Conservation (phyloP, 2,113 vertebrate species). For the Anhinga anhinga region DNA sequence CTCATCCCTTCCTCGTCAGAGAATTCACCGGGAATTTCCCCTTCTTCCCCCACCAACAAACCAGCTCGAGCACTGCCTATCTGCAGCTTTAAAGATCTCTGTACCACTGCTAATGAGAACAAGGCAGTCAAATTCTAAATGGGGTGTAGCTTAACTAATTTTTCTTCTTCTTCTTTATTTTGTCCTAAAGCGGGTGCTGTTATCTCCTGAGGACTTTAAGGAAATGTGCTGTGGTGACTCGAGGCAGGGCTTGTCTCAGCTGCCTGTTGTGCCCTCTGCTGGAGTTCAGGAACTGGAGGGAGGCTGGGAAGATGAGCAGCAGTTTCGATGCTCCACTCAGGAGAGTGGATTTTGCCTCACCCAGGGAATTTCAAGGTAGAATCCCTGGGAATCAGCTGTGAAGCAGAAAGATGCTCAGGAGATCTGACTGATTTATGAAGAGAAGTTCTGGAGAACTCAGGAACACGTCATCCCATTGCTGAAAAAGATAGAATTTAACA, state of each 20-base stretch:
- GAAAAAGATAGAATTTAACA: neutral
- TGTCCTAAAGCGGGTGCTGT: neutral
- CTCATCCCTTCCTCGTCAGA: neutral
- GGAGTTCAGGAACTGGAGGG: neutral
- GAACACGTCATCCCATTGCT: neutral
- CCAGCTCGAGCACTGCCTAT: neutral
- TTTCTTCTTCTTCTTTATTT: neutral
- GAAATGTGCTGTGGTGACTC: neutral
- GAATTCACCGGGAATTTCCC: neutral
- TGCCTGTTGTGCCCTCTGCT: neutral
- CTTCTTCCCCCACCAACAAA: neutral
- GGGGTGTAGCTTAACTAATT: neutral
- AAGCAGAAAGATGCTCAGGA: neutral
- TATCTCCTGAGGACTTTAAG: neutral
- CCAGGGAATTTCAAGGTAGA: neutral
- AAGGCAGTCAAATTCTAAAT: neutral
- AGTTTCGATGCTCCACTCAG: neutral
- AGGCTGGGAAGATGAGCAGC: neutral
- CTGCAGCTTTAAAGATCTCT: neutral
- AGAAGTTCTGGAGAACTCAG: neutral
- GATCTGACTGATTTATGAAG: neutral
- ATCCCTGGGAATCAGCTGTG: neutral
- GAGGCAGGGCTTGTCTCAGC: neutral
- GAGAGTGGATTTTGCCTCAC: neutral
- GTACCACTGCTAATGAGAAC: neutral